phyloP scores from a whole-genome alignment of 1,140 invertebrate species.

The Psix sp. region DNA sequence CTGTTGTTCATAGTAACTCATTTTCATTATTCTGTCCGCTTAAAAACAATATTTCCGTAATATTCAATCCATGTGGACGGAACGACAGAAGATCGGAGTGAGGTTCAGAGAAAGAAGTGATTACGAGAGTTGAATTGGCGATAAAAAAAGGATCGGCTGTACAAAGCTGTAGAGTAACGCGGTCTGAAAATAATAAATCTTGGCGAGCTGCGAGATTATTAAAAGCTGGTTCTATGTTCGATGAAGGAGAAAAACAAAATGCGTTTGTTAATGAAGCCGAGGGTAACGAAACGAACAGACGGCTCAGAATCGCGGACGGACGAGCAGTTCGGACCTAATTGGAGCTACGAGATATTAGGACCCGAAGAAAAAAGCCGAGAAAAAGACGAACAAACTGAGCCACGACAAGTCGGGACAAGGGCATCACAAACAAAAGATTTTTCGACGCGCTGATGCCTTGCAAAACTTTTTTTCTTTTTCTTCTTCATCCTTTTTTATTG shows the following conservation, averaged over 20 bases:
- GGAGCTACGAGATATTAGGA: conserved; percentile 62
- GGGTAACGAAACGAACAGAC: conserved; percentile 39
- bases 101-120: background rate
- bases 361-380: conserved; percentile 40
- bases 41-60: no score
- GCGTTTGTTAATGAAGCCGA: conserved; percentile 77
- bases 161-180: conserved; percentile 71
- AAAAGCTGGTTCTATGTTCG: conserved; percentile 69
- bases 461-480: conserved; percentile 26
- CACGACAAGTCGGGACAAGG: conserved; percentile 49
- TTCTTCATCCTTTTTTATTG: conserved; percentile 19
- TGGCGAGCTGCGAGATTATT: conserved; percentile 73
- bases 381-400: conserved; percentile 41
- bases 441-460: conserved; percentile 46
- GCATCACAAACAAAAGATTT: conserved; percentile 56
- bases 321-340: conserved; percentile 62
- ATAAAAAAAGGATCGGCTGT: conserved; percentile 61
- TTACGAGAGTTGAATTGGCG: conserved; percentile 7
- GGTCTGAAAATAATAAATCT: conserved; percentile 78
- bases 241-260: conserved; percentile 73
- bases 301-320: conserved; percentile 52
- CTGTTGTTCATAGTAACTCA: no score
- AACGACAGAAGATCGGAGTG: background rate
- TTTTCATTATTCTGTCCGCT: no score
- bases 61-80: background rate